Conservation (phyloP, 2,113 vertebrate genomes). For the Gorilla gorilla region DNA sequence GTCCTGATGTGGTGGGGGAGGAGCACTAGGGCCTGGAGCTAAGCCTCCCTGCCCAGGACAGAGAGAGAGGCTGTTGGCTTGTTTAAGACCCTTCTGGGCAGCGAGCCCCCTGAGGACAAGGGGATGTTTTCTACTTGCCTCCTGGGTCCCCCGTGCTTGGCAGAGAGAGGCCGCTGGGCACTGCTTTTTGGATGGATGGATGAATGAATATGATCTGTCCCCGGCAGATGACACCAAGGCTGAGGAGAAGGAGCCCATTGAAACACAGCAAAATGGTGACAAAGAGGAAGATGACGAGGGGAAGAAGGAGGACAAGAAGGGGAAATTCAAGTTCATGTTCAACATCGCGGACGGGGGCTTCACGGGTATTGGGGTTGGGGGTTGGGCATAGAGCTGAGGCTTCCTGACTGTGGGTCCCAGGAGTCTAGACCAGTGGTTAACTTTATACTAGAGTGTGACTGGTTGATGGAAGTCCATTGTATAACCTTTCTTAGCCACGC, state of each 20-base stretch:
- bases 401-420: not conserved
- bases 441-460: not conserved
- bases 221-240: slow-evolving; percentile 83
- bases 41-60: not conserved
- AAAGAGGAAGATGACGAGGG: slow-evolving; percentile 92
- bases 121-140: not conserved
- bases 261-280: slow-evolving; percentile 92
- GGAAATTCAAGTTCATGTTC: slow-evolving; percentile 96
- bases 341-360: slow-evolving; percentile 98
- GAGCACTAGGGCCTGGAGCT: not conserved
- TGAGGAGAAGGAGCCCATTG: slow-evolving; percentile 88
- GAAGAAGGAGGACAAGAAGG: slow-evolving; percentile 90
- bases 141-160: not conserved
- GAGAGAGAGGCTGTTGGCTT: not conserved
- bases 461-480: not conserved
- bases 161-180: not conserved
- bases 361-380: slow-evolving; percentile 86
- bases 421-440: not conserved
- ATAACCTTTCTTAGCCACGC: not conserved
- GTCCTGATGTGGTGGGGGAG: not conserved
- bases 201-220: not conserved
- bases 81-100: not conserved
- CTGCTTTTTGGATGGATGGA: not conserved
- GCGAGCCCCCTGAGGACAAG: not conserved
- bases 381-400: rapidly evolving